Conservation (phyloP, 2,888 invertebrate genomes). For the Odontomyia ornata region DNA sequence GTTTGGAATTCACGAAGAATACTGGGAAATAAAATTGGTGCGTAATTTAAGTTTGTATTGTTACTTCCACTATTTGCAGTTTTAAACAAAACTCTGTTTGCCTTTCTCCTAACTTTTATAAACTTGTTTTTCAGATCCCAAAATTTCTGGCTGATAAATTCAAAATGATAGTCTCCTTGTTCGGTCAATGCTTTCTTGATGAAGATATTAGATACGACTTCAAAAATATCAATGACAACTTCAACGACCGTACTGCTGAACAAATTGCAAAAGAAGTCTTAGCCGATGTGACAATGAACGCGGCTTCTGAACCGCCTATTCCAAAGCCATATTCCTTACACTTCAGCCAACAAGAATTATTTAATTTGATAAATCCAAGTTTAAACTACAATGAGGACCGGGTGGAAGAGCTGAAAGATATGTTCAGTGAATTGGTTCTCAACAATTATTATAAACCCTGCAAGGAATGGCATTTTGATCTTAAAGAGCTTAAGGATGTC, state of each 20-base stretch:
- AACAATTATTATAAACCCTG: conserved; percentile 12
- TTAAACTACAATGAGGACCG: conserved; percentile 28
- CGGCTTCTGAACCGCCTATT: neutral
- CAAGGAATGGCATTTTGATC: conserved; percentile 44
- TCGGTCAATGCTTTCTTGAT: neutral
- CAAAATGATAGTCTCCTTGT: conserved; percentile 14
- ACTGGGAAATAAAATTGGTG: conserved; percentile 39
- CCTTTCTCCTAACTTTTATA: neutral
- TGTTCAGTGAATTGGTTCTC: conserved; percentile 20
- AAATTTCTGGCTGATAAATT: conserved; percentile 14
- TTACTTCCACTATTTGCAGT: too few species aligned
- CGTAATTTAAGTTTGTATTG: too few species aligned
- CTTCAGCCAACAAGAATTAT: conserved; percentile 42
- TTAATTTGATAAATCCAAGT: conserved; percentile 36
- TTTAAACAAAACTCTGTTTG: too few species aligned
- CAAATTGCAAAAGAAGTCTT: conserved; percentile 11
- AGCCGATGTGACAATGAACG: neutral
- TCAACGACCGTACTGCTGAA: neutral
- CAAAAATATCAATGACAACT: neutral
- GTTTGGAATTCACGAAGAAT: conserved; percentile 42
- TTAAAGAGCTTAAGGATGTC: conserved; percentile 32
- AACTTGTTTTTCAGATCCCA: neutral
- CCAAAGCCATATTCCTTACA: conserved; percentile 24
- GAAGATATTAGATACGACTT: neutral
- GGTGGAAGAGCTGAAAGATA: conserved; percentile 39